Evolutionary conservation across 1,140 invertebrate species (phyloP).

Genomic region (Drosophila melanica): DNA sequence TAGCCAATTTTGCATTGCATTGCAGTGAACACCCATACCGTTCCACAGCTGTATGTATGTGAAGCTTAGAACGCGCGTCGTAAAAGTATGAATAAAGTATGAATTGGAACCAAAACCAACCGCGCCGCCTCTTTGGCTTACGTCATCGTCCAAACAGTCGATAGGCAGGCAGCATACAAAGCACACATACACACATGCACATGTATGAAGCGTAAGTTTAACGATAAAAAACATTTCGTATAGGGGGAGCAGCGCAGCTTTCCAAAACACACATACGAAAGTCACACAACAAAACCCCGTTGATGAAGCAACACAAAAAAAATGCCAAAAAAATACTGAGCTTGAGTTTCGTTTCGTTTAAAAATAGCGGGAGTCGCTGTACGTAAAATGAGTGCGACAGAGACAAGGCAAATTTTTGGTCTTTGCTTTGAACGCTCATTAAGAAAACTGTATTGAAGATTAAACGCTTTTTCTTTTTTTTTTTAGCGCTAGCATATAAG

Average conservation of each 20-base stretch:
- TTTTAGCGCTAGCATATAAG: conserved; percentile 21
- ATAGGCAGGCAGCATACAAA: conserved; percentile 51
- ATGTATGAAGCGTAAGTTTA: conserved; percentile 44
- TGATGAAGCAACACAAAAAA: conserved; percentile 60
- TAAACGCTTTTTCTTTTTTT: conserved; percentile 56
- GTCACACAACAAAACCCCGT: conserved; percentile 67
- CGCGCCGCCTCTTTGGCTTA: conserved; percentile 58
- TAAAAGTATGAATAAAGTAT: conserved; percentile 74
- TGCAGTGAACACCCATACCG: conserved; percentile 48
- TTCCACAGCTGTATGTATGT: conserved; percentile 17
- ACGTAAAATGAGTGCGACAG: conserved; percentile 28
- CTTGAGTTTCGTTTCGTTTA: conserved; percentile 69
- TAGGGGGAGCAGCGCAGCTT: conserved; percentile 64
- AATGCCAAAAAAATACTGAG: conserved; percentile 43
- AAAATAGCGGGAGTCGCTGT: conserved; percentile 61
- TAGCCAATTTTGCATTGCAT: conserved; percentile 52
- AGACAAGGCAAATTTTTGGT: conserved; percentile 41
- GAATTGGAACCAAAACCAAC: conserved; percentile 67
- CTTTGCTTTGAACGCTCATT: conserved; percentile 64
- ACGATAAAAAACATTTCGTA: conserved; percentile 73
- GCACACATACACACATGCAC: conserved; percentile 30
- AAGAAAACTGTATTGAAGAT: conserved; percentile 72
- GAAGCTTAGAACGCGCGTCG: conserved; percentile 57
- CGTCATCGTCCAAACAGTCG: conserved; percentile 70
- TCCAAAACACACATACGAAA: conserved; percentile 65